Evolutionary conservation across 2,888 invertebrate species (phyloP).

Genomic region (Apodemia duryi): DNA sequence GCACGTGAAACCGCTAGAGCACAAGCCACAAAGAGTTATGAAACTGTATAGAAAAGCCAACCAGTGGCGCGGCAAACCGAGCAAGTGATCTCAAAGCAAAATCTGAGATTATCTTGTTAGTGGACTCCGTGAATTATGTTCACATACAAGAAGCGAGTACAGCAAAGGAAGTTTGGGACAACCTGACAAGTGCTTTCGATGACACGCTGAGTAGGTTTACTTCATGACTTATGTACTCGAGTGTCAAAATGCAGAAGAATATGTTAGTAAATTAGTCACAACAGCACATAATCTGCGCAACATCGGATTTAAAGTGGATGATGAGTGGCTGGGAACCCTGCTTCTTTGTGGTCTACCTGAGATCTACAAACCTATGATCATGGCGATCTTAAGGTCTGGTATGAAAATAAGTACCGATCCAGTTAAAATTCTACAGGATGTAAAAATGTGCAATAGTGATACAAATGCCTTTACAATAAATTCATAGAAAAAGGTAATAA

Average conservation of each 20-base stretch:
- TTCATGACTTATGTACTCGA: neutral
- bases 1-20: too few species aligned
- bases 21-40: too few species aligned
- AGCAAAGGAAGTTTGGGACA: too few species aligned
- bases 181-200: too few species aligned
- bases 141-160: too few species aligned
- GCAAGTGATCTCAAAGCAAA: too few species aligned
- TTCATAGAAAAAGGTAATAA: neutral
- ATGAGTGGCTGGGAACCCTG: neutral
- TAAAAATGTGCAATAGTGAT: neutral
- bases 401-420: neutral
- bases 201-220: too few species aligned
- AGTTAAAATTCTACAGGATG: neutral
- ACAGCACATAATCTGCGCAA: neutral
- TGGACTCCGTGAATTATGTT: too few species aligned
- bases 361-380: neutral
- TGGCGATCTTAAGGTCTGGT: neutral
- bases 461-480: neutral
- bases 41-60: too few species aligned
- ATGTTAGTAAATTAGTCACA: neutral
- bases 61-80: too few species aligned
- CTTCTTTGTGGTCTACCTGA: neutral
- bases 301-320: neutral
- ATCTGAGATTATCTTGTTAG: too few species aligned
- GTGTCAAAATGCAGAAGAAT: neutral